Conservation (phyloP, 2,113 vertebrate species). For the Saccopteryx leptura region DNA sequence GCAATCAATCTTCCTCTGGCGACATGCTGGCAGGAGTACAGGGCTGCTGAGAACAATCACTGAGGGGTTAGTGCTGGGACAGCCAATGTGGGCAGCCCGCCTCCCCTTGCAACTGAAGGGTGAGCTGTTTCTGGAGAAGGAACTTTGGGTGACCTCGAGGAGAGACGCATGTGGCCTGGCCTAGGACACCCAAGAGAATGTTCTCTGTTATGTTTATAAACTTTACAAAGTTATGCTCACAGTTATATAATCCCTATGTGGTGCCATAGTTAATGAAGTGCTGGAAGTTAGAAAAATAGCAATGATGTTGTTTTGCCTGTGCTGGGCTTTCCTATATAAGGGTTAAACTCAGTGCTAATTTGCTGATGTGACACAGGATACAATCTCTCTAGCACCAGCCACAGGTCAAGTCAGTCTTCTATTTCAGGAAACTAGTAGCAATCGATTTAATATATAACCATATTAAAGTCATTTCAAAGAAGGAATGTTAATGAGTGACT, state of each 20-base stretch:
- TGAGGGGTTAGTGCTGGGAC: conserved; percentile 55
- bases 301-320: conserved; percentile 85
- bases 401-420: conserved; percentile 85
- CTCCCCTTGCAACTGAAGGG: conserved; percentile 59
- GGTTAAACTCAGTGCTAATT: conserved; percentile 86
- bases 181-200: conserved; percentile 87
- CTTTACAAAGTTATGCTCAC: conserved; percentile 86
- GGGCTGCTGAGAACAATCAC: not conserved
- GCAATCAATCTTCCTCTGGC: conserved; percentile 76
- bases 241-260: conserved; percentile 87
- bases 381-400: conserved; percentile 82
- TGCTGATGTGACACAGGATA: conserved; percentile 83
- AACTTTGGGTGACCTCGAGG: conserved; percentile 87
- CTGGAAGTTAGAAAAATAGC: conserved; percentile 88
- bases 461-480: conserved; percentile 84
- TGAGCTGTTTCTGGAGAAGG: conserved; percentile 70
- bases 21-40: conserved; percentile 59
- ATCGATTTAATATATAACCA: conserved; percentile 85
- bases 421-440: conserved; percentile 85
- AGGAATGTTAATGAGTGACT: conserved; percentile 65
- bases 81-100: conserved; percentile 50
- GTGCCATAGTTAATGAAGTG: conserved; percentile 88
- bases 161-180: conserved; percentile 69
- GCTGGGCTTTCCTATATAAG: conserved; percentile 83
- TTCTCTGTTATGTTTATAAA: conserved; percentile 88